Evolutionary conservation across 2,888 invertebrate genomes (phyloP).

Genomic region (Drosophila demipolita): DNA sequence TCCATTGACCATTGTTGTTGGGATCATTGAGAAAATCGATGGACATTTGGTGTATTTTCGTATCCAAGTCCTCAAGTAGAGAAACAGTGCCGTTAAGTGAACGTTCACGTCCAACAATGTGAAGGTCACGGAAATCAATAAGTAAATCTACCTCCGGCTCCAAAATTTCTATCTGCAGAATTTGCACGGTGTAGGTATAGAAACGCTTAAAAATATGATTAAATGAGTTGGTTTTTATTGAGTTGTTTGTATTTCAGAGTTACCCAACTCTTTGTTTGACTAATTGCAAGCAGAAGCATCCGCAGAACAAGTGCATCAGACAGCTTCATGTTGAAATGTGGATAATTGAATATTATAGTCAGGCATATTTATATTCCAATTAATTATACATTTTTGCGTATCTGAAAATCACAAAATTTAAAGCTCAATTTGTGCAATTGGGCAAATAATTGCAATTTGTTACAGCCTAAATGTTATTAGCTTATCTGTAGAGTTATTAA

Average conservation of each 20-base stretch:
- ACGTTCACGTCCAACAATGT: conserved; percentile 30
- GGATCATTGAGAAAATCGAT: conserved; percentile 36
- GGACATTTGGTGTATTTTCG: conserved; percentile 20
- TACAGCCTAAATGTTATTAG: conserved; percentile 11
- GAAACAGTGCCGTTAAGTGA: conserved; percentile 27
- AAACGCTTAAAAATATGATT: neutral
- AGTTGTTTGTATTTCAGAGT: neutral
- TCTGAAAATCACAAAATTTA: conserved; percentile 20
- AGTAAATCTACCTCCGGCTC: conserved; percentile 3
- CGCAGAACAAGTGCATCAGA: neutral
- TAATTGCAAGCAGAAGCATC: neutral
- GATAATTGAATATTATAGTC: neutral
- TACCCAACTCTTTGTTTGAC: neutral
- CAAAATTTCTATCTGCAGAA: conserved; percentile 17
- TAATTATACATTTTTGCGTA: conserved; percentile 1
- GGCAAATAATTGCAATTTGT: conserved; percentile 24
- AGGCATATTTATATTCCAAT: conserved; percentile 4
- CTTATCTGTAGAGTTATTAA: conserved; percentile 13
- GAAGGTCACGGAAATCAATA: conserved; percentile 35
- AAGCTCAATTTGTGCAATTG: conserved; percentile 39
- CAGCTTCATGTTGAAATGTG: conserved; percentile 12
- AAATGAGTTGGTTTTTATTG: neutral
- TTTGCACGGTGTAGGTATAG: conserved; percentile 9
- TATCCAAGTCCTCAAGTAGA: conserved; percentile 30
- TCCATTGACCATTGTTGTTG: conserved; percentile 23